phyloP scores from a whole-genome alignment of 2,113 vertebrate species.

The Puffinus mauretanicus region DNA sequence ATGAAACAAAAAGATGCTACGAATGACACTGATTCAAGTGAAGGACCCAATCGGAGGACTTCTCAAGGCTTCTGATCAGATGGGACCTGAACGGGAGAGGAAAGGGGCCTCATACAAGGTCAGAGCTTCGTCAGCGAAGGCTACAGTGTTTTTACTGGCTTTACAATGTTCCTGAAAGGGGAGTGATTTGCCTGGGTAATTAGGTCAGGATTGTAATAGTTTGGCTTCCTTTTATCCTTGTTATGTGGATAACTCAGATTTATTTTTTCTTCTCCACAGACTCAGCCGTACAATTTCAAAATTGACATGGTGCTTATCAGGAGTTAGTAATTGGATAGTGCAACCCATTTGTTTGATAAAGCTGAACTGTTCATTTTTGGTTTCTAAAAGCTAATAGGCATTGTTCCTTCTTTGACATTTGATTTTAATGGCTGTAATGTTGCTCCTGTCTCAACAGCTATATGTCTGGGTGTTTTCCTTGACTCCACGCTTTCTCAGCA shows the following conservation, averaged over 20 bases:
- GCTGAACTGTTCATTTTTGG: conserved; percentile 51
- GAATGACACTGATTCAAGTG: neutral
- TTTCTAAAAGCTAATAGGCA: conserved; percentile 68
- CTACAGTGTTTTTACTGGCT: neutral
- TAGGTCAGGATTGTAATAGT: conserved; percentile 44
- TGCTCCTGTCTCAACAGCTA: conserved; percentile 60
- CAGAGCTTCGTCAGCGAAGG: neutral
- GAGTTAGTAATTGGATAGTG: conserved; percentile 62
- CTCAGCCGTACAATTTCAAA: conserved; percentile 50
- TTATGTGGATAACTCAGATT: conserved; percentile 42
- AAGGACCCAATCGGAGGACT: neutral
- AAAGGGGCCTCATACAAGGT: neutral
- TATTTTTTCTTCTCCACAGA: conserved; percentile 22
- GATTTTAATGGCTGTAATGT: conserved; percentile 72
- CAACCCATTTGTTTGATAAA: conserved; percentile 70
- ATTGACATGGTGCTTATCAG: conserved; percentile 61
- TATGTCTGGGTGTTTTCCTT: conserved; percentile 46
- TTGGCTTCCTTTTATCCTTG: conserved; percentile 47
- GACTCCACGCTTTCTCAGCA: neutral
- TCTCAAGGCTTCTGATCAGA: neutral
- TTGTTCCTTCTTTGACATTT: conserved; percentile 64
- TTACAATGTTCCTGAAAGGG: neutral
- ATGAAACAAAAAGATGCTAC: neutral
- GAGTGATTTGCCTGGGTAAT: conserved; percentile 42
- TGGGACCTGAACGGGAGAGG: neutral